A percentile compares a stretch with the other conserved stretches of the same genome.
Evolutionary conservation across 2,888 invertebrate genomes (phyloP).

Genomic region (Diarsia dahlii): DNA sequence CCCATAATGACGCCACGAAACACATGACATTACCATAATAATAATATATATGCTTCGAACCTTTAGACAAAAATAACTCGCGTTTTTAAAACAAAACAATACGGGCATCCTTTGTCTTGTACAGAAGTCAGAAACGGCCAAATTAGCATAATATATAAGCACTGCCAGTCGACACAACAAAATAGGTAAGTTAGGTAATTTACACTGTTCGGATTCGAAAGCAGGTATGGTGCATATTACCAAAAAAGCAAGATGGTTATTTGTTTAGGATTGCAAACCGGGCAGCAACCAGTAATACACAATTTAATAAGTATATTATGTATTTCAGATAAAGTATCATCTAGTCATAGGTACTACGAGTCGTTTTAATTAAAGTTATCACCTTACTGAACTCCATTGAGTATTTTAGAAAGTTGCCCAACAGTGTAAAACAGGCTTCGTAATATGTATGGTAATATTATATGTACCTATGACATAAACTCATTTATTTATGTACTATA

Average conservation of each 20-base stretch:
- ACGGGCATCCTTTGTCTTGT: slow-evolving; percentile 26
- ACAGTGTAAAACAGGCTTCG: background rate
- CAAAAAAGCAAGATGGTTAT: background rate
- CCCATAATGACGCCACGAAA: slow-evolving; percentile 34
- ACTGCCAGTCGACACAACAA: background rate
- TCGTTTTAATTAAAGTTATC: slow-evolving; percentile 25
- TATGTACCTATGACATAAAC: slow-evolving; percentile 20
- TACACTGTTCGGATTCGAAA: slow-evolving; percentile 20
- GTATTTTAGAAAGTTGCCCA: slow-evolving; percentile 42
- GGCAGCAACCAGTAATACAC: background rate
- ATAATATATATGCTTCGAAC: too few species aligned
- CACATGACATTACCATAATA: slow-evolving; percentile 43
- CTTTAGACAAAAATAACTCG: slow-evolving; percentile 40
- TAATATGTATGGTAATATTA: slow-evolving; percentile 2
- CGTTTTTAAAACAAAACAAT: slow-evolving; percentile 17
- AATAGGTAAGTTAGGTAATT: slow-evolving; percentile 20
- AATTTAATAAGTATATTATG: background rate
- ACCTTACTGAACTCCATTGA: slow-evolving; percentile 34
- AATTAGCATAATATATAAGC: slow-evolving; percentile 15
- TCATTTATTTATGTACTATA: background rate
- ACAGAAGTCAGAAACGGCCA: background rate
- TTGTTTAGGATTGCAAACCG: slow-evolving; percentile 1
- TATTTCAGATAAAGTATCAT: background rate
- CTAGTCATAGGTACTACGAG: background rate
- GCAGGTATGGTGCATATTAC: background rate